phyloP scores from a whole-genome alignment of 2,113 vertebrate genomes.

The Balaenoptera acutorostrata region DNA sequence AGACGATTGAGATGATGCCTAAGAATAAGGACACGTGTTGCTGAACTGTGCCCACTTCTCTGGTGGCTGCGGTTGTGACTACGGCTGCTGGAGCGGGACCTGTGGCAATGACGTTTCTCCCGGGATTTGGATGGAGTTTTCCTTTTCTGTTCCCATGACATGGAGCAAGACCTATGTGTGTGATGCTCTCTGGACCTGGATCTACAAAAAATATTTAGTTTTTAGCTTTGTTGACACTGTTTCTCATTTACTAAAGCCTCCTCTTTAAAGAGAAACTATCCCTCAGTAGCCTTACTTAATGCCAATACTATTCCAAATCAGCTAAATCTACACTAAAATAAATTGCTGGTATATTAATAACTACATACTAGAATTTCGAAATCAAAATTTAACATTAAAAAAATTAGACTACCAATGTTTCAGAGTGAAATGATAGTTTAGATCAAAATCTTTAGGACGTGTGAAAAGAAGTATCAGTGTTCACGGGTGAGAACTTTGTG shows the following conservation, averaged over 20 bases:
- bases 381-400: background rate
- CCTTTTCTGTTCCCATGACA: slow-evolving; percentile 84
- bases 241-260: background rate
- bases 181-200: slow-evolving; percentile 85
- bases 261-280: background rate
- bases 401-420: background rate
- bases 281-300: background rate
- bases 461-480: background rate
- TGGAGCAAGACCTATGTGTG: slow-evolving; percentile 83
- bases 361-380: background rate
- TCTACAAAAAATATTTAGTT: slow-evolving; percentile 61
- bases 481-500: background rate
- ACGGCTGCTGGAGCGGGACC: slow-evolving; percentile 82
- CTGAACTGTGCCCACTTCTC: slow-evolving; percentile 82
- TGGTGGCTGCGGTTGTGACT: slow-evolving; percentile 86
- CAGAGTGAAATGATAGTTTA: background rate
- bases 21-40: background rate
- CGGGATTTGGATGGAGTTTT: slow-evolving; percentile 85
- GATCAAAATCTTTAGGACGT: background rate
- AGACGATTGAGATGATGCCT: background rate
- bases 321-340: background rate
- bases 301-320: background rate
- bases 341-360: background rate
- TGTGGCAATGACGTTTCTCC: slow-evolving; percentile 84
- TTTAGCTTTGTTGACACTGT: background rate